phyloP scores from a whole-genome alignment of 2,113 vertebrate species.

The Archocentrus centrarchus region DNA sequence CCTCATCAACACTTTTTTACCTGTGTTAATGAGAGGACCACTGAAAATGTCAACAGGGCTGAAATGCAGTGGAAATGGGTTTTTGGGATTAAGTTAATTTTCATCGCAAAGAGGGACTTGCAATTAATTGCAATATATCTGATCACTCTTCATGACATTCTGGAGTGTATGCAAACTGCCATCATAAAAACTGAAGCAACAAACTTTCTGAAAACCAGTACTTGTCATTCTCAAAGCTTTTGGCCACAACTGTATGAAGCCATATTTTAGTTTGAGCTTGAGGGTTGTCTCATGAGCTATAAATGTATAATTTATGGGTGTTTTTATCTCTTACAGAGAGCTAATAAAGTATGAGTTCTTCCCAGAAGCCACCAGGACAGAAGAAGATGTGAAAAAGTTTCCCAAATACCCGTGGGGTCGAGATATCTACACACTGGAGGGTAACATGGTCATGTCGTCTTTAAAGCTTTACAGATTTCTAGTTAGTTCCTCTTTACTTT shows the following conservation, averaged over 20 bases:
- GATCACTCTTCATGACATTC: too few relatives aligned
- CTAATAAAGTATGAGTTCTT: constrained; percentile 99
- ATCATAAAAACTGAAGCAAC: too few relatives aligned
- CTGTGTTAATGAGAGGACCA: too few relatives aligned
- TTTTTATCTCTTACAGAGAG: constrained; percentile 80
- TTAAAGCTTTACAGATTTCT: background rate
- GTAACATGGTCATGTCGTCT: constrained; percentile 65
- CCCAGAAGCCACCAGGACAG: constrained; percentile 93
- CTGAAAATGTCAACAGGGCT: too few relatives aligned
- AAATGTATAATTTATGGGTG: background rate
- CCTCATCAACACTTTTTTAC: too few relatives aligned
- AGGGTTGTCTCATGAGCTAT: background rate
- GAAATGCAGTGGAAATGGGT: too few relatives aligned
- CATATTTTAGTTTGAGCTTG: background rate
- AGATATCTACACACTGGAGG: constrained; percentile 97
- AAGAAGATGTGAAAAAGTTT: constrained; percentile 92
- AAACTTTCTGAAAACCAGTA: too few relatives aligned
- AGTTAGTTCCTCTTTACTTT: background rate
- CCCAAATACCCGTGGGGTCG: constrained; percentile 95
- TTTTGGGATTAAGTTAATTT: too few relatives aligned
- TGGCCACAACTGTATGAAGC: background rate
- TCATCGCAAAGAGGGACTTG: too few relatives aligned
- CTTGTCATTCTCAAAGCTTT: too few relatives aligned
- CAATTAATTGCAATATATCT: too few relatives aligned
- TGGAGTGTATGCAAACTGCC: too few relatives aligned